Percentiles rank a stretch among this genome's conserved stretches.
Evolutionary conservation across 2,113 vertebrate genomes (phyloP).

Genomic region (Erythrolamprus reginae): DNA sequence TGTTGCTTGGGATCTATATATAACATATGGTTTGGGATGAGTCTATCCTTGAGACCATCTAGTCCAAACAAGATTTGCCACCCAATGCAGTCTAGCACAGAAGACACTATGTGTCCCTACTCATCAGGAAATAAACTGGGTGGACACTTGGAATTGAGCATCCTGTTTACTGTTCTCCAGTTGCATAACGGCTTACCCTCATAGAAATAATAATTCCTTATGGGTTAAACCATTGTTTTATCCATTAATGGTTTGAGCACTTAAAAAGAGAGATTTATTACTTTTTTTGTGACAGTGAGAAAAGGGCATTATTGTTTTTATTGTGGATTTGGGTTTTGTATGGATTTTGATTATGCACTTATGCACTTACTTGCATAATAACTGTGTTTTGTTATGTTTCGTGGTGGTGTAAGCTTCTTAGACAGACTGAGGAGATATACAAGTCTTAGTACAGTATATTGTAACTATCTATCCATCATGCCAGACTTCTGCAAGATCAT

Average conservation of each 20-base stretch:
- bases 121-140: neutral
- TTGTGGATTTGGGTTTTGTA: neutral
- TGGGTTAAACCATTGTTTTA: neutral
- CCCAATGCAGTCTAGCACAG: neutral
- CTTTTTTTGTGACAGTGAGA: neutral
- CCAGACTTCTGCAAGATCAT: neutral
- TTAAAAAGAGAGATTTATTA: neutral
- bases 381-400: neutral
- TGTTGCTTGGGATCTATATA: neutral
- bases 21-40: neutral
- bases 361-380: neutral
- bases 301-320: neutral
- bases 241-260: neutral
- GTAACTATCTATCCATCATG: neutral
- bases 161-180: neutral
- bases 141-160: neutral
- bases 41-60: too few relatives aligned
- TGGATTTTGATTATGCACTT: neutral
- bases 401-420: neutral
- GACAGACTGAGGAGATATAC: neutral
- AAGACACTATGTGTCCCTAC: neutral
- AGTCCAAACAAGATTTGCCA: neutral
- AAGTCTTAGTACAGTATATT: neutral
- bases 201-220: neutral
- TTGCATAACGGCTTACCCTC: neutral